Evolutionary conservation across 2,113 vertebrate genomes (phyloP).

Genomic region (Hepsetus odoe): DNA sequence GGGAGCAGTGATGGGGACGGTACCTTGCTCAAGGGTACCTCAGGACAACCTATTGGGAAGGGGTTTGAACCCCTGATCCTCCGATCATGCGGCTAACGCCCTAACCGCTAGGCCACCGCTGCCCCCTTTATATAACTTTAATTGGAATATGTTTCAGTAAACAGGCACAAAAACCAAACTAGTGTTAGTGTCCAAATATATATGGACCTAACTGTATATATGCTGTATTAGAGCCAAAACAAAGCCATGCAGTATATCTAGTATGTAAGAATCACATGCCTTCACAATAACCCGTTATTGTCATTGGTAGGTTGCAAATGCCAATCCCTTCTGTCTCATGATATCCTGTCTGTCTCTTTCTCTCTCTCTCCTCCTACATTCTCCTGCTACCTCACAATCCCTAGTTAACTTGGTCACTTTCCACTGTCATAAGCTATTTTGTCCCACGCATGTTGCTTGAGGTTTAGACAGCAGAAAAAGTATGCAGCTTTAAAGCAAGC

Average conservation of each 20-base stretch:
- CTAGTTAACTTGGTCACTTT: neutral
- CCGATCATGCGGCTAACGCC: too few relatives aligned
- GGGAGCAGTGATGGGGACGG: too few relatives aligned
- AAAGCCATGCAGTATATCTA: constrained; percentile 47
- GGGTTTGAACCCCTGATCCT: too few relatives aligned
- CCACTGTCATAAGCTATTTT: neutral
- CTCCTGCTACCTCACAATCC: neutral
- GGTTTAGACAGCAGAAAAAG: neutral
- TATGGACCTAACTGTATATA: too few relatives aligned
- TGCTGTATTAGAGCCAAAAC: constrained; percentile 34
- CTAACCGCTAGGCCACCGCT: too few relatives aligned
- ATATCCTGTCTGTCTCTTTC: constrained; percentile 46
- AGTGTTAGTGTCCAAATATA: too few relatives aligned
- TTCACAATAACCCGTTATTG: constrained; percentile 51
- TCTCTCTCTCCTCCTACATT: constrained; percentile 3
- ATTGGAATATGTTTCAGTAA: too few relatives aligned
- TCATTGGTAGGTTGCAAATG: too few relatives aligned
- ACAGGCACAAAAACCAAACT: too few relatives aligned
- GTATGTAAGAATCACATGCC: constrained; percentile 62
- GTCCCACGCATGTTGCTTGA: neutral
- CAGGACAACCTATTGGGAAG: too few relatives aligned
- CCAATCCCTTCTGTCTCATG: constrained; percentile 48
- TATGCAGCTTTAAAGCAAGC: neutral
- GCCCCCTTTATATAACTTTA: too few relatives aligned
- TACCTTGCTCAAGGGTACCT: too few relatives aligned